Conservation (phyloP, 2,888 invertebrate species). For the Punctoribates punctum region DNA sequence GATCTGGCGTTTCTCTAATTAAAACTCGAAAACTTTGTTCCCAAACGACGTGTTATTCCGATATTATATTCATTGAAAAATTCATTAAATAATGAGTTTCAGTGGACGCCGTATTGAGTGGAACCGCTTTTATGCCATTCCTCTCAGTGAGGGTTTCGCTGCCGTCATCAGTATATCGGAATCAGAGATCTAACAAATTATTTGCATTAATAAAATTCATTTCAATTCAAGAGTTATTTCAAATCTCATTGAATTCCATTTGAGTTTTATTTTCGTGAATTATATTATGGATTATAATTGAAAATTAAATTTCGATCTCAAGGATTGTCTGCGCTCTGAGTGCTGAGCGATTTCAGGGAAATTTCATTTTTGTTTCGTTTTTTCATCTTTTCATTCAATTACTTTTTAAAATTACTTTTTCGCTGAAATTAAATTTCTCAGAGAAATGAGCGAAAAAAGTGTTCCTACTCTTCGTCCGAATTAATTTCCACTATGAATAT, state of each 20-base stretch:
- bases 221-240: not conserved
- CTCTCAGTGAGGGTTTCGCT: not conserved
- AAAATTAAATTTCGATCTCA: not conserved
- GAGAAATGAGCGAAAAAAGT: too few species aligned
- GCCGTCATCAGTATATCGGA: not conserved
- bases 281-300: not conserved
- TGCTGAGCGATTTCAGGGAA: too few species aligned
- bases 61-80: constrained; percentile 17
- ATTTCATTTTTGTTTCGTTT: too few species aligned
- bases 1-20: constrained; percentile 35
- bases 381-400: too few species aligned
- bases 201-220: constrained; percentile 20
- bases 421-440: too few species aligned
- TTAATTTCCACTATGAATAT: too few species aligned
- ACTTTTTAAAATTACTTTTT: too few species aligned
- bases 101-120: not conserved
- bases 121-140: not conserved
- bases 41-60: not conserved
- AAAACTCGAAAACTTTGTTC: constrained; percentile 25
- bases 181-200: constrained; percentile 10
- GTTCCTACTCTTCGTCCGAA: too few species aligned
- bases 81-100: constrained; percentile 27
- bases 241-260: not conserved
- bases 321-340: not conserved
- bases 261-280: not conserved